phyloP scores from a whole-genome alignment of 1,140 invertebrate genomes.

The Vanessa tameamea region DNA sequence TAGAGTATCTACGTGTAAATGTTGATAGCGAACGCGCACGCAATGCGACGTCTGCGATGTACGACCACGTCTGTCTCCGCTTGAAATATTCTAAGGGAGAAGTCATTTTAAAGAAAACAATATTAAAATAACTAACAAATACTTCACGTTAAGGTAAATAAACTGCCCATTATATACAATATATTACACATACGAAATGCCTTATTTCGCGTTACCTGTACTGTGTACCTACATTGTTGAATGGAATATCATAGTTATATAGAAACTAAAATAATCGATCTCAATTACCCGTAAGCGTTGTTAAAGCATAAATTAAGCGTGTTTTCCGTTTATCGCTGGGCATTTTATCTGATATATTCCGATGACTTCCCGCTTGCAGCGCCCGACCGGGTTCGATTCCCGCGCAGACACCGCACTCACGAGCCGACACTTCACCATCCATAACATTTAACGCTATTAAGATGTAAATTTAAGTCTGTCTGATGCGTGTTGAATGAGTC shows the following conservation, averaged over 20 bases:
- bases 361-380: slow-evolving; percentile 14
- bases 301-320: slow-evolving; percentile 62
- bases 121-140: slow-evolving; percentile 37
- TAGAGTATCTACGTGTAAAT: slow-evolving; percentile 47
- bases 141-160: slow-evolving; percentile 42
- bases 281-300: slow-evolving; percentile 76
- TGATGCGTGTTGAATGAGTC: slow-evolving; percentile 76
- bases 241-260: slow-evolving; percentile 71
- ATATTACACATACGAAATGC: slow-evolving; percentile 62
- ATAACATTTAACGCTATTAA: slow-evolving; percentile 54
- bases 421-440: slow-evolving; percentile 51
- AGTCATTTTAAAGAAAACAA: slow-evolving; percentile 29
- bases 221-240: slow-evolving; percentile 75
- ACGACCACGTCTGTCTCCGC: slow-evolving; percentile 51
- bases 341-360: slow-evolving; percentile 40
- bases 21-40: slow-evolving; percentile 51
- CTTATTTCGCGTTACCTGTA: slow-evolving; percentile 78
- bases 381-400: slow-evolving; percentile 11
- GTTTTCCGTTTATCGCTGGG: slow-evolving; percentile 52
- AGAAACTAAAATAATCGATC: slow-evolving; percentile 76
- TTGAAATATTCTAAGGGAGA: slow-evolving; percentile 37
- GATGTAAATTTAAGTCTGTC: slow-evolving; percentile 62
- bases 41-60: slow-evolving; percentile 41
- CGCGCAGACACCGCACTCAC: not conserved
- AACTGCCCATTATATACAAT: slow-evolving; percentile 59